These are phyloP conservation scores for Rosalia funebris DNA, from an alignment of 2,888 invertebrate species.

Conservation along the genomic window DNA sequence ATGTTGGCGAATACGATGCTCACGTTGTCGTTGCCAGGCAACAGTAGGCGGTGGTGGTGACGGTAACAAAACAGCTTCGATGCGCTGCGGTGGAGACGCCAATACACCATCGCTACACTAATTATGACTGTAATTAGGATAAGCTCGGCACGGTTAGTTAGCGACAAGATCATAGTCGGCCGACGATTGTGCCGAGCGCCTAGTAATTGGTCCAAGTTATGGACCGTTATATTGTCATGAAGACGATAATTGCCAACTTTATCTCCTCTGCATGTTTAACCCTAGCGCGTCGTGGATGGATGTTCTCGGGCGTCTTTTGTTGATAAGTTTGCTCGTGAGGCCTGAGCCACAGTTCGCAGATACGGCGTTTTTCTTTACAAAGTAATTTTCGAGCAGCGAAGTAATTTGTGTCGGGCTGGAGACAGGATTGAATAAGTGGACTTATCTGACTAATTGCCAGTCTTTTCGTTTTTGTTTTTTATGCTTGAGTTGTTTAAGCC, in stretches of 20 bases:
- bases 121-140: slow-evolving; percentile 64
- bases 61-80: slow-evolving; percentile 58
- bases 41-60: slow-evolving; percentile 49
- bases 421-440: no score
- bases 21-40: slow-evolving; percentile 50
- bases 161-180: slow-evolving; percentile 45
- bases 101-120: slow-evolving; percentile 55
- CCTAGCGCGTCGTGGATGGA: slow-evolving; percentile 34
- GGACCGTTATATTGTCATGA: slow-evolving; percentile 61
- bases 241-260: slow-evolving; percentile 62
- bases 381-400: no score
- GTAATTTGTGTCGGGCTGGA: no score
- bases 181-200: slow-evolving; percentile 58
- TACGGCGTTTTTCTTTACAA: background rate
- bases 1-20: slow-evolving; percentile 47
- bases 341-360: background rate
- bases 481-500: no score
- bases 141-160: slow-evolving; percentile 63
- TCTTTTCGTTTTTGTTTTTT: no score
- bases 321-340: background rate
- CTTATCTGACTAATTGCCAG: no score
- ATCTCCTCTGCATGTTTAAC: slow-evolving; percentile 55
- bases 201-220: slow-evolving; percentile 61
- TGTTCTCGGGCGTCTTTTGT: background rate
- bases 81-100: slow-evolving; percentile 37